Conservation (phyloP, 2,797 vertebrate species). For the Setipinna tenuifilis region DNA sequence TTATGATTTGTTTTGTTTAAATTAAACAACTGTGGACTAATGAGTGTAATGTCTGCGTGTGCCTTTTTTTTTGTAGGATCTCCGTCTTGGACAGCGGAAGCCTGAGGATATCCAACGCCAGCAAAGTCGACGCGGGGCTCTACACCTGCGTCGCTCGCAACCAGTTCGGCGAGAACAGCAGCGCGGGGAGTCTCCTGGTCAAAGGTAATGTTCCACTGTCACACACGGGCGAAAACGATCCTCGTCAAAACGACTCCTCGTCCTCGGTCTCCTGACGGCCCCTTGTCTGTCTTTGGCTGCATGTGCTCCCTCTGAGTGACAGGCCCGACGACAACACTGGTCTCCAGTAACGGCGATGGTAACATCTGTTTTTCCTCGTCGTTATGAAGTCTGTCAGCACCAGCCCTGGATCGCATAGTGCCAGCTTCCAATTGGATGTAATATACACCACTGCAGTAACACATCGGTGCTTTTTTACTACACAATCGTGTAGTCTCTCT, state of each 20-base stretch:
- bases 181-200: constrained; percentile 88
- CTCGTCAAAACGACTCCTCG: too few species aligned
- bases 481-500: background rate
- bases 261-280: background rate
- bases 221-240: too few species aligned
- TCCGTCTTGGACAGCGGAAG: constrained; percentile 85
- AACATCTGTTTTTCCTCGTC: background rate
- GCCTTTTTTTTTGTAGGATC: constrained; percentile 70
- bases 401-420: background rate
- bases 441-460: background rate
- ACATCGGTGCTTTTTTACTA: background rate
- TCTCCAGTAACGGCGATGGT: background rate
- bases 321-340: background rate
- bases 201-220: constrained; percentile 82
- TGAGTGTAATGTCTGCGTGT: too few species aligned
- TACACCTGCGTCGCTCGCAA: constrained; percentile 94
- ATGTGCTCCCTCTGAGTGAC: background rate
- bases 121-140: constrained; percentile 85
- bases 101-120: constrained; percentile 87
- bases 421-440: background rate
- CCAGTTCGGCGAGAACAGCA: constrained; percentile 92
- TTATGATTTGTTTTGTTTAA: too few species aligned
- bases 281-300: background rate
- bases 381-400: background rate
- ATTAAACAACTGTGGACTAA: too few species aligned